Percentiles rank a stretch among this genome's conserved stretches.
Conservation (phyloP, 2,888 invertebrate species). For the Cosmorhoe ocellata region DNA sequence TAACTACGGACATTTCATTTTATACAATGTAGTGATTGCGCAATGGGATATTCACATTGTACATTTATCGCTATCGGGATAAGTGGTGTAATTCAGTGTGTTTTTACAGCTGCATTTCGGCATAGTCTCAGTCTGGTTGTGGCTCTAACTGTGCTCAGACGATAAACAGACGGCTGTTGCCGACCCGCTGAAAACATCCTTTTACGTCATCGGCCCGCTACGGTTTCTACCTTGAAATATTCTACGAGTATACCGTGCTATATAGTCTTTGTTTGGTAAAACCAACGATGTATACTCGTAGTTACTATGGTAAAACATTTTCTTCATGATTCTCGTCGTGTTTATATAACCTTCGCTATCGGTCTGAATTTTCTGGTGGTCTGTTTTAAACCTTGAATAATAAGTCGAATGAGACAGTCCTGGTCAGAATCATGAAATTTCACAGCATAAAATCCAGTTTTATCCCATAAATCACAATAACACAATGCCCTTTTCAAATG, state of each 20-base stretch:
- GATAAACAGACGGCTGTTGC: conserved; percentile 79
- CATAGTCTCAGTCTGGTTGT: conserved; percentile 65
- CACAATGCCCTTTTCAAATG: too few species aligned
- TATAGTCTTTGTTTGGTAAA: conserved; percentile 50
- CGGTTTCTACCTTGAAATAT: conserved; percentile 56
- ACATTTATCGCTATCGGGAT: conserved; percentile 51
- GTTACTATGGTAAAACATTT: too few species aligned
- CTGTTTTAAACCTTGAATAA: too few species aligned
- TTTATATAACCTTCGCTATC: conserved; percentile 19
- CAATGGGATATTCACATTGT: conserved; percentile 43
- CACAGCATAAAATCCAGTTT: too few species aligned
- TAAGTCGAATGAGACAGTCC: too few species aligned
- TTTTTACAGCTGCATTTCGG: conserved; percentile 78
- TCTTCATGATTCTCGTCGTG: conserved; percentile 13
- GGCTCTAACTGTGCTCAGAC: conserved; percentile 73
- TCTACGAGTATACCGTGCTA: conserved; percentile 40
- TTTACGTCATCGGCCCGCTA: conserved; percentile 78
- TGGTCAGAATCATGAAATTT: too few species aligned
- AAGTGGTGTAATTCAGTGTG: conserved; percentile 66
- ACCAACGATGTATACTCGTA: too few species aligned
- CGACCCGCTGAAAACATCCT: conserved; percentile 80
- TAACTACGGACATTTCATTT: conserved; percentile 6
- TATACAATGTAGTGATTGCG: conserved; percentile 41
- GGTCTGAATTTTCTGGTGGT: neutral
- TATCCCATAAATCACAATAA: too few species aligned